These are phyloP conservation scores for Trochalopteron elliotii DNA, from an alignment of 2,113 vertebrate genomes.

Conservation along the genomic window DNA sequence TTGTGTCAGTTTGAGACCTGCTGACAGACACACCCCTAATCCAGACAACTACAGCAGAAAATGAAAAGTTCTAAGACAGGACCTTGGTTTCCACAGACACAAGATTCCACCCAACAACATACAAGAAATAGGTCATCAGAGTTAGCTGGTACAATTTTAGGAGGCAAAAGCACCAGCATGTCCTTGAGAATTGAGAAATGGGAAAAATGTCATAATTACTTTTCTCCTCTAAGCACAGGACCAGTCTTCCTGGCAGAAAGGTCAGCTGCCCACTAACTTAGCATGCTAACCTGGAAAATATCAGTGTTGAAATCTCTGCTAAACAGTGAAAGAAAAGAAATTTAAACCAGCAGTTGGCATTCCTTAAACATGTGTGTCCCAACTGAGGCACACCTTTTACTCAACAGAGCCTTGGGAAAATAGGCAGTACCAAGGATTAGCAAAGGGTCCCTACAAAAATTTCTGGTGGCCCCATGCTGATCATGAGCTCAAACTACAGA, in stretches of 20 bases:
- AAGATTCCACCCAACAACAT: not conserved
- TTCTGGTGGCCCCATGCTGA: not conserved
- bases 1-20: not conserved
- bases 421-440: not conserved
- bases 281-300: not conserved
- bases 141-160: not conserved
- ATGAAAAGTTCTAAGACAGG: not conserved
- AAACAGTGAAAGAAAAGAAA: not conserved
- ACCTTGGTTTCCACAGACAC: not conserved
- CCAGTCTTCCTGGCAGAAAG: not conserved
- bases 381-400: not conserved
- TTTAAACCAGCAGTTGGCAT: not conserved
- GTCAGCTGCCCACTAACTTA: not conserved
- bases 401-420: not conserved
- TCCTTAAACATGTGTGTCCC: fast-evolving
- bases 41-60: not conserved
- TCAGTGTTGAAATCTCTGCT: not conserved
- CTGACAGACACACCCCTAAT: not conserved
- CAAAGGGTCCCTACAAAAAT: not conserved
- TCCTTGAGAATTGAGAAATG: not conserved
- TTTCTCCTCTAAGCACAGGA: not conserved
- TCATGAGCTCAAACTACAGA: not conserved
- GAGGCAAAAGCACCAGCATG: not conserved
- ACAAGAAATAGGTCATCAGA: not conserved
- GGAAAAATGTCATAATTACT: not conserved